Evolutionary conservation across 92 coral and sea anemone species (phyloP).

Genomic region (Palythoa grandis): DNA sequence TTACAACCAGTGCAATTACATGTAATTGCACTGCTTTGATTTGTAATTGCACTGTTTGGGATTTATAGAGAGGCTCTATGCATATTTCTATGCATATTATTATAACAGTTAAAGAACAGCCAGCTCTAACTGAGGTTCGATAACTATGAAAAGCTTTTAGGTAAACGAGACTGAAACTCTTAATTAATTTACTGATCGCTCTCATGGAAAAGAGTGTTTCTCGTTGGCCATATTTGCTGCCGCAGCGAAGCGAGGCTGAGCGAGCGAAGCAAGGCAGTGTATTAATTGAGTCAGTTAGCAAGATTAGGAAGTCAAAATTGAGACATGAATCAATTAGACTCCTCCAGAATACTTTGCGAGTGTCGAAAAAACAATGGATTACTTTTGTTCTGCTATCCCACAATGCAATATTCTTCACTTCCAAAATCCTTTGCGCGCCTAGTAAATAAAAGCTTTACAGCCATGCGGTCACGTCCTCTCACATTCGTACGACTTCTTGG

Average conservation of each 20-base stretch:
- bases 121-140: too few species aligned
- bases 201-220: too few species aligned
- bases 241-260: not conserved
- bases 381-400: conserved; percentile 22
- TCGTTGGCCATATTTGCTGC: not conserved
- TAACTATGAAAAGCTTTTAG: too few species aligned
- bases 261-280: not conserved
- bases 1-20: too few species aligned
- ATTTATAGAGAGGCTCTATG: too few species aligned
- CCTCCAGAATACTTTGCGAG: conserved; percentile 12
- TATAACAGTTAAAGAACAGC: too few species aligned
- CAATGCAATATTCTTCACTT: conserved; percentile 27
- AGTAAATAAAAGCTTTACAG: conserved; percentile 17
- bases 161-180: too few species aligned
- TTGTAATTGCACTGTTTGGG: too few species aligned
- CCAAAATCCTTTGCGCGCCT: conserved; percentile 18
- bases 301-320: conserved; percentile 8
- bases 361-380: not conserved
- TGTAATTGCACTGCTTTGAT: too few species aligned
- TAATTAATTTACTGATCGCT: too few species aligned
- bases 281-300: not conserved
- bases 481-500: conserved; percentile 1
- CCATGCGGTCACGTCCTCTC: conserved; percentile 16
- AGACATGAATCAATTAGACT: not conserved
- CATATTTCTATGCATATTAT: too few species aligned